A percentile compares a stretch with the other conserved stretches of the same genome.
These are phyloP conservation scores for Laothoe populi DNA, from an alignment of 2,888 invertebrate genomes.

Conservation along the genomic window DNA sequence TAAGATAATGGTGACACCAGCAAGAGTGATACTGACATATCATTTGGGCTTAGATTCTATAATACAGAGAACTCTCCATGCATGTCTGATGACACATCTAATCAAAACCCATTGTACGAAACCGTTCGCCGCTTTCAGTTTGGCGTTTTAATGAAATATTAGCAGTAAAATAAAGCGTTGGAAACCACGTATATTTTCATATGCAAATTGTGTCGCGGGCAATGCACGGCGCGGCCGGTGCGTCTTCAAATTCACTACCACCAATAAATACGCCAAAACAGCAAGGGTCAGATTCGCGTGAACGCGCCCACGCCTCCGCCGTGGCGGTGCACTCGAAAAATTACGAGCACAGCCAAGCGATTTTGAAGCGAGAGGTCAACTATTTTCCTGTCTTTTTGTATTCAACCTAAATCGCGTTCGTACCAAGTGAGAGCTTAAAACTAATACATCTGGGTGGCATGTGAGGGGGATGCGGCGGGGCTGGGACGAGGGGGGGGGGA, in stretches of 20 bases:
- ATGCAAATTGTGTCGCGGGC: slow-evolving; percentile 25
- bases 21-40: too few species aligned
- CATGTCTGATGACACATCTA: slow-evolving; percentile 2
- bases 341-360: slow-evolving; percentile 56
- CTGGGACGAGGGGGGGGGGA: slow-evolving; percentile 40
- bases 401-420: slow-evolving; percentile 73
- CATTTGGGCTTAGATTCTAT: not conserved
- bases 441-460: slow-evolving; percentile 79
- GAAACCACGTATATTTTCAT: slow-evolving; percentile 16
- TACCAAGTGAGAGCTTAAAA: slow-evolving; percentile 76
- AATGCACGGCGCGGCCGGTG: slow-evolving; percentile 22
- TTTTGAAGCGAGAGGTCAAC: slow-evolving; percentile 67
- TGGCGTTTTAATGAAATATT: slow-evolving; percentile 17
- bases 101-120: not conserved
- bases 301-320: slow-evolving; percentile 38
- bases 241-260: slow-evolving; percentile 26
- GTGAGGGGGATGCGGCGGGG: slow-evolving; percentile 48
- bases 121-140: not conserved
- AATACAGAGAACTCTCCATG: not conserved
- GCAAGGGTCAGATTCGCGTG: slow-evolving; percentile 44
- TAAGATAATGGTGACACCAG: too few species aligned
- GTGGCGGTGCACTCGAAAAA: slow-evolving; percentile 40
- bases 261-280: slow-evolving; percentile 35
- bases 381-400: slow-evolving; percentile 50
- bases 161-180: slow-evolving; percentile 19